phyloP scores from a whole-genome alignment of 2,797 vertebrate genomes.

The Catamblyrhynchus diadema region DNA sequence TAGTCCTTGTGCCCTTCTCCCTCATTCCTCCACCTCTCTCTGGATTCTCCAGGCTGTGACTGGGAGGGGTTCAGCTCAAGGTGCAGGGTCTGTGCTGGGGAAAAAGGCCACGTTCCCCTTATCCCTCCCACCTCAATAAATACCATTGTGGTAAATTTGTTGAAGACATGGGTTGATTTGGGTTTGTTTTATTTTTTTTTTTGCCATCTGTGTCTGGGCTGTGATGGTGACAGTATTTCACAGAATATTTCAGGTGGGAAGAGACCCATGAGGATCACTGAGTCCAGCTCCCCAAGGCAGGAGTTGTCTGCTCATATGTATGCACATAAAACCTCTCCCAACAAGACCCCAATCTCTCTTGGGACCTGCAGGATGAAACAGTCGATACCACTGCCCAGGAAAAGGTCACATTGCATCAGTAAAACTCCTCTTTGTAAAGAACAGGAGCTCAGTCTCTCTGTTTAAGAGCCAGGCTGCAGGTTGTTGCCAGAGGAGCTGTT shows the following conservation, averaged over 20 bases:
- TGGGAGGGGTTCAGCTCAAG: neutral
- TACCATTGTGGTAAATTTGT: fast-evolving
- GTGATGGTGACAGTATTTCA: neutral
- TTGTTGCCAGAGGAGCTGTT: neutral
- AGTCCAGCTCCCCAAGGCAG: neutral
- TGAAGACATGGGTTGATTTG: neutral
- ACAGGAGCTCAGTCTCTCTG: neutral
- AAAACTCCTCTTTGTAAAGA: neutral
- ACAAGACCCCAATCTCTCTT: neutral
- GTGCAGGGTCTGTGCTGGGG: neutral
- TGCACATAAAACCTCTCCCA: neutral
- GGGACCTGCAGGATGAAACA: neutral
- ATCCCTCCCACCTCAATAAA: neutral
- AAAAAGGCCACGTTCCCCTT: fast-evolving
- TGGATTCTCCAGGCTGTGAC: neutral
- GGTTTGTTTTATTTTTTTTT: neutral
- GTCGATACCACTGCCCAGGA: neutral
- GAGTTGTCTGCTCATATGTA: neutral
- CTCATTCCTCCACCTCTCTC: neutral
- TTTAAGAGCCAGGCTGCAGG: neutral
- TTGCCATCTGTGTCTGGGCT: neutral
- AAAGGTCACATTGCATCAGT: neutral
- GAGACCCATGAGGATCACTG: neutral
- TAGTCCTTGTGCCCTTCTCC: neutral
- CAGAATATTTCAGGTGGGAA: neutral